Evolutionary conservation across 2,888 invertebrate species (phyloP).

Genomic region (Limenitis camilla): DNA sequence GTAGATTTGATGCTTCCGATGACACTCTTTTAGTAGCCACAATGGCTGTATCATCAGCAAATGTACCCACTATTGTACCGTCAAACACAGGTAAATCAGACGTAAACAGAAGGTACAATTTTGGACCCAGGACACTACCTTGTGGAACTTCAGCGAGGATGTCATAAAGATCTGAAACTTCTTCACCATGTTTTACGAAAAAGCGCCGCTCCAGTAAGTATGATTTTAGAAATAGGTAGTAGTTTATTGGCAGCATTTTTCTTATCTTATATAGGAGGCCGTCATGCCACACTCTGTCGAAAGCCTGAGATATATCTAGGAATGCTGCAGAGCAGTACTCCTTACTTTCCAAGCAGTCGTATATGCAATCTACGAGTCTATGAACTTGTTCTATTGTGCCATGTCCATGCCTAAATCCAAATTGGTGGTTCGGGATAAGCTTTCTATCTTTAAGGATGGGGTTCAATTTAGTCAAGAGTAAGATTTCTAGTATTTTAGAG

Average conservation of each 20-base stretch:
- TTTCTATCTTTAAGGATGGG: too few relatives aligned
- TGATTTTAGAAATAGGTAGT: not conserved
- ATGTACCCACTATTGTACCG: not conserved
- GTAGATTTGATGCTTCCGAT: too few relatives aligned
- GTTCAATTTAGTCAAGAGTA: not conserved
- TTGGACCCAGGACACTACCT: not conserved
- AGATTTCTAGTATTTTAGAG: slow-evolving; percentile 2
- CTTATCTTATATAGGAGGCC: not conserved
- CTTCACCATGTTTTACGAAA: not conserved
- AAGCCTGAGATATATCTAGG: too few relatives aligned
- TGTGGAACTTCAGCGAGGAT: not conserved
- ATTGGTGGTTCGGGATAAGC: too few relatives aligned
- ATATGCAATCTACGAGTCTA: too few relatives aligned
- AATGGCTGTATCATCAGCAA: not conserved
- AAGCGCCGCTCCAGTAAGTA: not conserved
- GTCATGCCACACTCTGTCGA: too few relatives aligned
- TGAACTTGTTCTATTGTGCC: too few relatives aligned
- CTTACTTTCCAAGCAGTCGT: too few relatives aligned
- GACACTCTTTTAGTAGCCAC: not conserved
- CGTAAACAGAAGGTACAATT: not conserved
- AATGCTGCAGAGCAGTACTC: too few relatives aligned
- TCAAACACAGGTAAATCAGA: not conserved
- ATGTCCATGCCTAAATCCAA: too few relatives aligned
- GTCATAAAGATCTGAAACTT: not conserved
- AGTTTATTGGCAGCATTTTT: not conserved